Percentiles rank a stretch among this genome's conserved stretches.
These are phyloP conservation scores for Nothura maculosa DNA, from an alignment of 2,797 vertebrate species.

Conservation along the genomic window DNA sequence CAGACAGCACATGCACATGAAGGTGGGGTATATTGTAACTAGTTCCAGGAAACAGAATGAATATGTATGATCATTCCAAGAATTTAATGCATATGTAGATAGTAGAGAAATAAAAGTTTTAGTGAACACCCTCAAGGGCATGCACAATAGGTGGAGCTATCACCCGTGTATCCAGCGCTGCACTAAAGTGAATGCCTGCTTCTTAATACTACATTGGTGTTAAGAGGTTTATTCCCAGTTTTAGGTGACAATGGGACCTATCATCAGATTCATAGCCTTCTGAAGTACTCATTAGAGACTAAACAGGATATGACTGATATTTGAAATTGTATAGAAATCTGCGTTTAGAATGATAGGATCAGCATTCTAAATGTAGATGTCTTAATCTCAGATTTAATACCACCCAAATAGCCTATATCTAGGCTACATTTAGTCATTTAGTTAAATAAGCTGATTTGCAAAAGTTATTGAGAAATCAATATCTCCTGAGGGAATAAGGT, in stretches of 20 bases:
- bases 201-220: too few species aligned
- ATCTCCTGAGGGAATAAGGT: not conserved
- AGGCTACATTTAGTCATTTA: conserved; percentile 1
- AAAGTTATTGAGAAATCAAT: not conserved
- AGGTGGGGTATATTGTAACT: too few species aligned
- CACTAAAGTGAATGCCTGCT: too few species aligned
- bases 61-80: too few species aligned
- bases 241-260: not conserved
- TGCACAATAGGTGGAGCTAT: too few species aligned
- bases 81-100: too few species aligned
- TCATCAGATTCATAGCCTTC: not conserved
- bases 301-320: not conserved
- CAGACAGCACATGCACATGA: too few species aligned
- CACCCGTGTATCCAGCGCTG: too few species aligned
- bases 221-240: too few species aligned
- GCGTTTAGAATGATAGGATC: conserved; percentile 12
- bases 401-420: not conserved
- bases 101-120: too few species aligned
- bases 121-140: too few species aligned
- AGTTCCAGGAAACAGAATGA: too few species aligned
- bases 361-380: not conserved
- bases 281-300: not conserved
- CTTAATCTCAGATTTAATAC: conserved; percentile 20
- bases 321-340: conserved; percentile 36
- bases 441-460: not conserved